Evolutionary conservation across 2,113 vertebrate species (phyloP).

Genomic region (Odocoileus hemionus): DNA sequence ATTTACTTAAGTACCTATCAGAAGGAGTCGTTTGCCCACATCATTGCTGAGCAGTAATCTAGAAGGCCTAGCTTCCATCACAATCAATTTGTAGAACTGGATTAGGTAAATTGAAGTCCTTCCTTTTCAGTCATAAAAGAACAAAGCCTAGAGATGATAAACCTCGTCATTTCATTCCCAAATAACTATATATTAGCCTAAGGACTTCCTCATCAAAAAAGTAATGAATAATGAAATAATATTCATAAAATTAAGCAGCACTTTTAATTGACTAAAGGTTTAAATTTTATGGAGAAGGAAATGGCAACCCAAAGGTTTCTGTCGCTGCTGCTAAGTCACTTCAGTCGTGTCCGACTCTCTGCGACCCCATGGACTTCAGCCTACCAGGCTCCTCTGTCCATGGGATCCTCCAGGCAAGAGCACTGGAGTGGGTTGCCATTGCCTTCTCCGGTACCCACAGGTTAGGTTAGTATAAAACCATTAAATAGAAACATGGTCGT

Average conservation of each 20-base stretch:
- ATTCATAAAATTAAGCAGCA: background rate
- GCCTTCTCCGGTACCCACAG: background rate
- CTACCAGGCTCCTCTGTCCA: background rate
- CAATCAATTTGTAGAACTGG: background rate
- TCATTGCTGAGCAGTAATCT: background rate
- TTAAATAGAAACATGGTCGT: background rate
- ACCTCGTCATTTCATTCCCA: background rate
- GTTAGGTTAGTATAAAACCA: background rate
- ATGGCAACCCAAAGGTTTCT: background rate
- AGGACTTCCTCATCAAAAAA: conserved; percentile 4
- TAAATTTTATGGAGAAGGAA: background rate
- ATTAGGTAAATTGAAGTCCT: background rate
- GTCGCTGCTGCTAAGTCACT: background rate
- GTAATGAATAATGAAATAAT: background rate
- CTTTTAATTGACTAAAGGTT: background rate
- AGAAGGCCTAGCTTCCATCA: background rate
- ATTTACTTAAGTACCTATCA: background rate
- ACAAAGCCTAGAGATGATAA: background rate
- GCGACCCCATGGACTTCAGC: fast-evolving
- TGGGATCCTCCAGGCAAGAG: background rate
- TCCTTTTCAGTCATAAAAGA: background rate
- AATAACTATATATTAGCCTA: background rate
- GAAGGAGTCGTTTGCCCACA: background rate
- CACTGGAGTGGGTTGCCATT: background rate
- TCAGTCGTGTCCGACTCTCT: background rate